Conservation (phyloP, 2,797 vertebrate species). For the Hylomyscus alleni region DNA sequence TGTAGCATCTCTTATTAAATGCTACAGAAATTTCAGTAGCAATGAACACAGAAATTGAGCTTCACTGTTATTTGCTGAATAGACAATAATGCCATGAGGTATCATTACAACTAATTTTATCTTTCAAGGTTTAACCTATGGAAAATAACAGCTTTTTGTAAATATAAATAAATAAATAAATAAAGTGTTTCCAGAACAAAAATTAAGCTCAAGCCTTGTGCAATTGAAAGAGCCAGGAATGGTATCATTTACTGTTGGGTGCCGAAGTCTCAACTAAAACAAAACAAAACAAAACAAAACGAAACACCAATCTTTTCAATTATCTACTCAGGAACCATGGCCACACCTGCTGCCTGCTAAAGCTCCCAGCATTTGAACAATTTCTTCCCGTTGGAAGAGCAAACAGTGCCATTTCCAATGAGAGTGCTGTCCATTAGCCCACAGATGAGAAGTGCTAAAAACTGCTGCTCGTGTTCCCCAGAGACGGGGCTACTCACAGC, state of each 20-base stretch:
- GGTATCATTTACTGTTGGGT: conserved; percentile 54
- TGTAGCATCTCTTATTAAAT: not conserved
- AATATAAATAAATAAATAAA: not conserved
- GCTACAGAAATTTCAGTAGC: not conserved
- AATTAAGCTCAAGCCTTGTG: conserved; percentile 32
- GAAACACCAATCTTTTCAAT: conserved; percentile 32
- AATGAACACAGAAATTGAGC: not conserved
- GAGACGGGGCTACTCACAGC: conserved; percentile 56
- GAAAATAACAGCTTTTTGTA: not conserved
- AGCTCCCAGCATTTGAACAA: conserved; percentile 71
- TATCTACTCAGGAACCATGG: conserved; percentile 56
- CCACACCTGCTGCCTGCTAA: conserved; percentile 73
- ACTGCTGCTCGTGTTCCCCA: not conserved
- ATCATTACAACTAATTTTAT: not conserved
- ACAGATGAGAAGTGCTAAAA: conserved; percentile 62
- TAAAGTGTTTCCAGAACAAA: conserved; percentile 38
- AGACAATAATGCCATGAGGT: not conserved
- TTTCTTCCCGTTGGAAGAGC: conserved; percentile 73
- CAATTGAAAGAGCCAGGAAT: not conserved
- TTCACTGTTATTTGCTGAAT: not conserved
- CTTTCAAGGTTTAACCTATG: not conserved
- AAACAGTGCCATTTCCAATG: conserved; percentile 72
- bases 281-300: not conserved
- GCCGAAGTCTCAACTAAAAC: conserved; percentile 11
- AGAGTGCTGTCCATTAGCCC: conserved; percentile 78